Conservation (phyloP, 2,113 vertebrate species). For the Xyrauchen texanus region DNA sequence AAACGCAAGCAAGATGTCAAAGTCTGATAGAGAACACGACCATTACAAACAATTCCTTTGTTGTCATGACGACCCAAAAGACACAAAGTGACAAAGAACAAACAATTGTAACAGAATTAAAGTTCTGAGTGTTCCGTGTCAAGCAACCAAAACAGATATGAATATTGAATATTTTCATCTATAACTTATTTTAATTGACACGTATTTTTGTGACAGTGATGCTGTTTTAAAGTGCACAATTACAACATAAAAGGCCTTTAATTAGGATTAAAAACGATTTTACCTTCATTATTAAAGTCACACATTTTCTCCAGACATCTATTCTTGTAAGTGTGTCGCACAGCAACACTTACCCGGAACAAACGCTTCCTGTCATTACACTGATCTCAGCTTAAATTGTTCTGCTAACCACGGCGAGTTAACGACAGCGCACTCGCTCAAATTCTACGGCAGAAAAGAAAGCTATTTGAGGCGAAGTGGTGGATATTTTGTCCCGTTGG, state of each 20-base stretch:
- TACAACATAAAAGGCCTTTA: no score
- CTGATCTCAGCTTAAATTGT: conserved; percentile 73
- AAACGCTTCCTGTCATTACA: conserved; percentile 74
- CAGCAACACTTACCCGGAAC: conserved; percentile 74
- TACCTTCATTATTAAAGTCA: background rate
- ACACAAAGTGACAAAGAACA: background rate
- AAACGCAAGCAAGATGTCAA: background rate
- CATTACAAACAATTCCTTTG: background rate
- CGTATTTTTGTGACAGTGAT: no score
- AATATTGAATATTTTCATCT: no score
- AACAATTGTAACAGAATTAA: background rate
- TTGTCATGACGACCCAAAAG: background rate
- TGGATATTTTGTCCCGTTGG: background rate
- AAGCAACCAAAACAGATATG: no score
- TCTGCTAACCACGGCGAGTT: conserved; percentile 78
- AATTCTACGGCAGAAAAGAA: background rate
- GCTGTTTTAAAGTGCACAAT: no score
- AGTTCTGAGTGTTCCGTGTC: background rate
- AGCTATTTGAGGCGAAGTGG: background rate
- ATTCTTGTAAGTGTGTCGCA: background rate
- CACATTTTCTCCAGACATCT: background rate
- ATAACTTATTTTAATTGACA: background rate
- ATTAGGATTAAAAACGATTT: background rate
- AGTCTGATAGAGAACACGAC: background rate
- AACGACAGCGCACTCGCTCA: background rate